Percentiles rank a stretch among this genome's conserved stretches.
phyloP scores from a whole-genome alignment of 2,888 invertebrate species.

The Cephalotes varians region DNA sequence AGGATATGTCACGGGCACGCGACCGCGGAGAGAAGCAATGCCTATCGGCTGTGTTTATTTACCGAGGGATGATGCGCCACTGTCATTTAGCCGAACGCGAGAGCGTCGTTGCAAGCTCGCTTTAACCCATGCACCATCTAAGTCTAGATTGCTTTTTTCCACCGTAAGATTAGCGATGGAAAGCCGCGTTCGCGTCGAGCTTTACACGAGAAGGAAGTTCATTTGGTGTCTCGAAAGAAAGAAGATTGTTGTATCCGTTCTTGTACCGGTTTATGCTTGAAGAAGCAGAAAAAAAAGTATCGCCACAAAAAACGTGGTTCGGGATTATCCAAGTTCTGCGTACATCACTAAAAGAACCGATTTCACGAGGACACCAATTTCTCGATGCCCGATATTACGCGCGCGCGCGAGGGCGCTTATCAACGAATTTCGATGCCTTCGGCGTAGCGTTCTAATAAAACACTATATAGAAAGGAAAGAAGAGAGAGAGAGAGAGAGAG shows the following conservation, averaged over 20 bases:
- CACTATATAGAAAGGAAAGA: background rate
- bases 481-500: background rate
- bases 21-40: slow-evolving; percentile 66
- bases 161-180: slow-evolving; percentile 17
- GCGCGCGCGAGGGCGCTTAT: slow-evolving; percentile 67
- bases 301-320: background rate
- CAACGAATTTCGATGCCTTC: slow-evolving; percentile 80
- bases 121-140: slow-evolving; percentile 19
- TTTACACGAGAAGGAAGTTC: background rate
- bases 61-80: slow-evolving; percentile 63
- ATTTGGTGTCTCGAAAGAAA: background rate
- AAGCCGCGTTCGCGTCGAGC: background rate
- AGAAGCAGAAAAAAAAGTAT: background rate
- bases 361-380: slow-evolving; percentile 37
- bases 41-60: slow-evolving; percentile 72
- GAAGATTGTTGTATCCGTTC: background rate
- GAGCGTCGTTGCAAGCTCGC: slow-evolving; percentile 22
- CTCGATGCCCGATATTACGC: slow-evolving; percentile 41
- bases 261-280: background rate
- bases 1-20: background rate
- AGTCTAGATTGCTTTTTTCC: slow-evolving; percentile 10
- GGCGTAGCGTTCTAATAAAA: slow-evolving; percentile 62
- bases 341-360: slow-evolving; percentile 7
- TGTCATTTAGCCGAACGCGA: slow-evolving; percentile 55
- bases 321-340: slow-evolving; percentile 17